Evolutionary conservation across 2,113 vertebrate species (phyloP).

Genomic region (Dasypus novemcinctus): DNA sequence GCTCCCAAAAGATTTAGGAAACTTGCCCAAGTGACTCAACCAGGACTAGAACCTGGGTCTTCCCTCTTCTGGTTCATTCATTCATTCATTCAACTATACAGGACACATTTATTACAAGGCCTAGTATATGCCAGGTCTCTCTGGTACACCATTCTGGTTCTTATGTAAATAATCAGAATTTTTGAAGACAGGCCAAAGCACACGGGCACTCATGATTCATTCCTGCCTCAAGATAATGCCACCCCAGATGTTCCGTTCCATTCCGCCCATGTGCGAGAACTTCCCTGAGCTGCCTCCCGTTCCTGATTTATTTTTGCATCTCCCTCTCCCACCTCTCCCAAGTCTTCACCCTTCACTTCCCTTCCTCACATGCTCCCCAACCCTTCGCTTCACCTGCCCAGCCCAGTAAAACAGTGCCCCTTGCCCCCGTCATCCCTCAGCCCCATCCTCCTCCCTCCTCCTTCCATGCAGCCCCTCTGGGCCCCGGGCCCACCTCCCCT

Average conservation of each 20-base stretch:
- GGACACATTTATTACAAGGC: neutral
- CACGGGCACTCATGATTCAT: neutral
- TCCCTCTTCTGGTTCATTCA: neutral
- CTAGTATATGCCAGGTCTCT: neutral
- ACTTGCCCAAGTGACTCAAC: neutral
- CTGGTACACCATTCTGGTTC: neutral
- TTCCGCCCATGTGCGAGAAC: neutral
- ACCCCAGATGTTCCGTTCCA: rapidly evolving
- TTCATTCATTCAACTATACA: neutral
- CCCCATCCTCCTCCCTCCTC: neutral
- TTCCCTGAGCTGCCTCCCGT: neutral
- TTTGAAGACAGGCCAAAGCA: neutral
- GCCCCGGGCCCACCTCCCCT: neutral
- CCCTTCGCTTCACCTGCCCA: neutral
- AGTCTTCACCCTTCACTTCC: neutral
- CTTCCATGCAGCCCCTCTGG: neutral
- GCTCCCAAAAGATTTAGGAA: neutral
- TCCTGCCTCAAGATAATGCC: neutral
- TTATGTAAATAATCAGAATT: neutral
- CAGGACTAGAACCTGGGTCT: neutral
- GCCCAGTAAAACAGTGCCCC: neutral
- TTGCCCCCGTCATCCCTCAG: neutral
- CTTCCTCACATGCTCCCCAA: neutral
- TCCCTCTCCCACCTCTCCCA: neutral
- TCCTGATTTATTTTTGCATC: neutral